Evolutionary conservation across 2,888 invertebrate species (phyloP).

Genomic region (Lamproptera curius): DNA sequence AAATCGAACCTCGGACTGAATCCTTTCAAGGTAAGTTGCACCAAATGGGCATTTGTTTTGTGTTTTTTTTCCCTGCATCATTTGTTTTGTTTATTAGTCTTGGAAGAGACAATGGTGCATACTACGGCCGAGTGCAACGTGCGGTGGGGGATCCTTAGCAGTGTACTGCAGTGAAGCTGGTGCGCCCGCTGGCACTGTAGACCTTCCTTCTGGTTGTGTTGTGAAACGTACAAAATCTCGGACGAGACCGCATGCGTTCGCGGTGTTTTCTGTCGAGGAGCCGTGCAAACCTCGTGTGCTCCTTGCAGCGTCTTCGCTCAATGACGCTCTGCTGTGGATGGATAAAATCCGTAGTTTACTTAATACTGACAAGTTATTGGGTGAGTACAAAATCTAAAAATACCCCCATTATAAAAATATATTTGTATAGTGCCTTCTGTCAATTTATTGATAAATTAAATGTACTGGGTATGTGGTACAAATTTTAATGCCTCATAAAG

Average conservation of each 20-base stretch:
- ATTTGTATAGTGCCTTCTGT: too few relatives aligned
- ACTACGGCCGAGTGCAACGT: conserved; percentile 74
- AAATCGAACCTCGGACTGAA: conserved; percentile 79
- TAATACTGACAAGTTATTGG: conserved; percentile 53
- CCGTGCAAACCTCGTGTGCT: conserved; percentile 81
- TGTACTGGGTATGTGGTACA: too few relatives aligned
- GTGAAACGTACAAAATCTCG: conserved; percentile 82
- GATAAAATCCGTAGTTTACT: conserved; percentile 76
- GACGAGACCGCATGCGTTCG: conserved; percentile 83
- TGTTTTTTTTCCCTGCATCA: conserved; percentile 28
- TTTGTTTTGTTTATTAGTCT: conserved; percentile 64
- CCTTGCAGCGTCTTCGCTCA: conserved; percentile 80
- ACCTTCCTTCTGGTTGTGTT: conserved; percentile 78
- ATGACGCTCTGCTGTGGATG: conserved; percentile 85
- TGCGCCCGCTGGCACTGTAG: conserved; percentile 65
- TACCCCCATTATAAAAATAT: too few relatives aligned
- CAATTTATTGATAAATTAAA: too few relatives aligned
- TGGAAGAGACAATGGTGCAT: conserved; percentile 84
- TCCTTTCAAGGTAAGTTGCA: conserved; percentile 78
- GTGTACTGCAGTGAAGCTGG: conserved; percentile 76
- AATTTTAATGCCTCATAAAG: too few relatives aligned
- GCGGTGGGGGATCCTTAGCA: conserved; percentile 72
- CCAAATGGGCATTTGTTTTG: conserved; percentile 29
- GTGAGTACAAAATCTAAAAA: too few relatives aligned
- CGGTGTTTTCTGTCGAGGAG: conserved; percentile 78